These are phyloP conservation scores for Hydrolagus colliei DNA, from an alignment of 2,797 vertebrate genomes.

Conservation along the genomic window DNA sequence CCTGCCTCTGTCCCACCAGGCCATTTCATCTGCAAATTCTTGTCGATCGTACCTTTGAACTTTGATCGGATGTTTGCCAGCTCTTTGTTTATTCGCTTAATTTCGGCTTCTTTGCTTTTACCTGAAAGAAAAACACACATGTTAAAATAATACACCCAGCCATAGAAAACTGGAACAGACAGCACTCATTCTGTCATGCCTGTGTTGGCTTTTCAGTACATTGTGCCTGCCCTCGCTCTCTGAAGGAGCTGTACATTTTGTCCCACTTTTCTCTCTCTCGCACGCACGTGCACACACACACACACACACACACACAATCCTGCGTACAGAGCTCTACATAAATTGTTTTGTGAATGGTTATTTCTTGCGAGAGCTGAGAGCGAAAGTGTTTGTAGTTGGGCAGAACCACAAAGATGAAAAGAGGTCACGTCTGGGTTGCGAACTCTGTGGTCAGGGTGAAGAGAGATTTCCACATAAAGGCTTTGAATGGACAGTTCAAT, in stretches of 20 bases:
- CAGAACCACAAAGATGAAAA: too few species aligned
- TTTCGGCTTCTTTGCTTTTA: slow-evolving; percentile 89
- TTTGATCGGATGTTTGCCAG: slow-evolving; percentile 87
- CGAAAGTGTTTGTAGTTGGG: too few species aligned
- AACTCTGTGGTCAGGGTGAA: neutral
- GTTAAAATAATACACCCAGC: too few species aligned
- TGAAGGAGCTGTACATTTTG: neutral
- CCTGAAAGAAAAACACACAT: slow-evolving; percentile 49
- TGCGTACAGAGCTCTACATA: too few species aligned
- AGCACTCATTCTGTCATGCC: neutral
- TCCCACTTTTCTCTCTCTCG: too few species aligned
- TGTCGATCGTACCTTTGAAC: slow-evolving; percentile 66
- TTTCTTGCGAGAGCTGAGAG: too few species aligned
- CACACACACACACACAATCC: too few species aligned
- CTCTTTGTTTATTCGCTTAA: slow-evolving; percentile 88
- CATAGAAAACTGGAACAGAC: neutral
- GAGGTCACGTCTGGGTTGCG: too few species aligned
- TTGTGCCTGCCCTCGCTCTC: neutral
- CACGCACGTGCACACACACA: too few species aligned
- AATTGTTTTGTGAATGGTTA: too few species aligned
- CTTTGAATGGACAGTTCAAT: neutral
- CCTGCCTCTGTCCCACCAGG: neutral
- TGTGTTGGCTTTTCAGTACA: neutral
- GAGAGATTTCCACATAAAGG: neutral
- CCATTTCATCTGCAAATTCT: neutral